A percentile compares a stretch with the other conserved stretches of the same genome.
phyloP scores from a whole-genome alignment of 2,888 invertebrate genomes.

The Drosophila hawaiiensis region DNA sequence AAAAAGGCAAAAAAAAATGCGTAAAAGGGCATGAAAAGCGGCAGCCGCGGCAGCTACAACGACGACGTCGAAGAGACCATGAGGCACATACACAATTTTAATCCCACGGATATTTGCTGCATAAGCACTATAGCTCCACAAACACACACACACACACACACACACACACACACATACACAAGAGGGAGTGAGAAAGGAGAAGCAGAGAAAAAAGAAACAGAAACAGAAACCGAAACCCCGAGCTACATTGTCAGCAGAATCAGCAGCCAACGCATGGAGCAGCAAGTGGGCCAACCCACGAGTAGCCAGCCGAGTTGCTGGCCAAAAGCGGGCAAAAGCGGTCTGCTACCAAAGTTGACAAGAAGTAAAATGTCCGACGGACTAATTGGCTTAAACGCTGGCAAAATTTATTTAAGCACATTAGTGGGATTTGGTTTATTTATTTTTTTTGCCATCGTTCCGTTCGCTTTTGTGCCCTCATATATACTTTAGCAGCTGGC shows the following conservation, averaged over 20 bases:
- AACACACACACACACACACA: constrained; percentile 12
- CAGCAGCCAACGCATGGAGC: constrained; percentile 62
- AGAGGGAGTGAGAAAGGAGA: constrained; percentile 11
- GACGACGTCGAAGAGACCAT: constrained; percentile 36
- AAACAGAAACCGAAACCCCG: constrained; percentile 44
- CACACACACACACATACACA: not conserved
- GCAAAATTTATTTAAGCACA: constrained; percentile 82
- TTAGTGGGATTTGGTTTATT: constrained; percentile 82
- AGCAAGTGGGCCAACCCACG: constrained; percentile 73
- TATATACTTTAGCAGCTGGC: constrained; percentile 57
- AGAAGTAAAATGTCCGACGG: constrained; percentile 84
- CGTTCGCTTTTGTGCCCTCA: constrained; percentile 31
- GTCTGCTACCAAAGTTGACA: constrained; percentile 80
- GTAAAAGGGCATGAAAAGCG: constrained; percentile 82
- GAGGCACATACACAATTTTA: constrained; percentile 73
- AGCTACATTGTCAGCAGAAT: constrained; percentile 74
- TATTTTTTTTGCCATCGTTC: constrained; percentile 60
- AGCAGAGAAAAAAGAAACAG: constrained; percentile 27
- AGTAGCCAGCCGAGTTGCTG: constrained; percentile 22
- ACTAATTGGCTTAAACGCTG: constrained; percentile 84
- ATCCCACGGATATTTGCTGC: constrained; percentile 82
- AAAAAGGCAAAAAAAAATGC: constrained; percentile 76
- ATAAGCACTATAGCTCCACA: constrained; percentile 69
- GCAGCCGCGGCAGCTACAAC: constrained; percentile 58
- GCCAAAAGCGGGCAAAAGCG: constrained; percentile 54